Evolutionary conservation across 2,113 vertebrate species (phyloP).

Genomic region (Notarius quadriscutis): DNA sequence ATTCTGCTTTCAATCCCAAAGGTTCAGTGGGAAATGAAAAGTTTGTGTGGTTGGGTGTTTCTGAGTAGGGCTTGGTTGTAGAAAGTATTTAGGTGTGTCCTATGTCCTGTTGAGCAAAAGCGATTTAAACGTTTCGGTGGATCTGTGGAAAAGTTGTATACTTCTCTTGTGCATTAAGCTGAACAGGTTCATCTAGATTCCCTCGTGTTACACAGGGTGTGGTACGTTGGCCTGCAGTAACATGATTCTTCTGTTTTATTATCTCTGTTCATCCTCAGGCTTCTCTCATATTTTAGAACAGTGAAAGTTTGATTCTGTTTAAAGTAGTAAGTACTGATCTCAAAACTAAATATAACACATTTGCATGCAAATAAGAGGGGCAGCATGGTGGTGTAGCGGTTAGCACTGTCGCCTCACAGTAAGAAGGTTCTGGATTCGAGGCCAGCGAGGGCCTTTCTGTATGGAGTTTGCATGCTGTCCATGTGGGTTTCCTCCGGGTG

Average conservation of each 20-base stretch:
- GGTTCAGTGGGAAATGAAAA: constrained; percentile 2
- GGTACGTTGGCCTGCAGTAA: constrained; percentile 61
- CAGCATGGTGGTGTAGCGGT: too few species aligned
- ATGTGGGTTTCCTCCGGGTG: too few species aligned
- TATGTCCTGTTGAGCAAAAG: constrained; percentile 36
- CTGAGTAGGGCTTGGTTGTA: constrained; percentile 33
- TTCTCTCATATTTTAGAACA: constrained; percentile 9
- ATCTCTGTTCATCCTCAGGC: constrained; percentile 19
- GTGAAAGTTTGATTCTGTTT: background rate
- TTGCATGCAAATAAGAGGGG: background rate
- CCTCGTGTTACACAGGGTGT: constrained; percentile 36
- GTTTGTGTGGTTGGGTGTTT: constrained; percentile 26
- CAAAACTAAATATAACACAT: background rate
- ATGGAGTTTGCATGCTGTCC: too few species aligned
- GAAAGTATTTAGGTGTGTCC: constrained; percentile 46
- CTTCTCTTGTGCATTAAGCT: constrained; percentile 32
- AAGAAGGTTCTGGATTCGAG: too few species aligned
- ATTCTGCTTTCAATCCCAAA: background rate
- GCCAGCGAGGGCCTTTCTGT: too few species aligned
- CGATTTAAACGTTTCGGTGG: constrained; percentile 38
- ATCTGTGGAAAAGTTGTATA: constrained; percentile 33
- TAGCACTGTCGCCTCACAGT: too few species aligned
- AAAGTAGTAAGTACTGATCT: background rate
- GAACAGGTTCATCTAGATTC: constrained; percentile 72
- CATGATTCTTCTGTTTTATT: constrained; percentile 57